A percentile compares a stretch with the other conserved stretches of the same genome.
phyloP scores from a whole-genome alignment of 1,140 invertebrate species.

The Coelopa frigida region DNA sequence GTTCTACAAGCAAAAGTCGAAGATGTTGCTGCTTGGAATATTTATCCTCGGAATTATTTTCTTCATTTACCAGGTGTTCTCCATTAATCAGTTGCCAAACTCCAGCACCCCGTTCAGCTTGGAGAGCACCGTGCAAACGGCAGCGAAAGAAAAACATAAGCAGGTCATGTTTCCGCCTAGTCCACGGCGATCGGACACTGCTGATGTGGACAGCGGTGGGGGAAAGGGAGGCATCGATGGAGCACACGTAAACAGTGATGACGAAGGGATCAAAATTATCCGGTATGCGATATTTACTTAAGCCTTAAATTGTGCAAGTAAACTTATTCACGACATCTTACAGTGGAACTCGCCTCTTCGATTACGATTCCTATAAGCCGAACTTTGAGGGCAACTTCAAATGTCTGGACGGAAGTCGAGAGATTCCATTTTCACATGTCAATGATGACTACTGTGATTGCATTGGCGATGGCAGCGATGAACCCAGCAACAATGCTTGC shows the following conservation, averaged over 20 bases:
- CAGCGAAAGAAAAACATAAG: constrained; percentile 24
- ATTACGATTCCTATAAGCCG: constrained; percentile 40
- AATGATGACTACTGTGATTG: constrained; percentile 97
- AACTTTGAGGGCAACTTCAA: constrained; percentile 36
- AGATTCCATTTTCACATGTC: constrained; percentile 52
- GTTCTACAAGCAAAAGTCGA: constrained; percentile 43
- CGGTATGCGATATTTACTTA: constrained; percentile 14
- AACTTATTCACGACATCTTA: background rate
- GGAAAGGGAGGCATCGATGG: constrained; percentile 2
- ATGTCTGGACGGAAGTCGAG: constrained; percentile 35
- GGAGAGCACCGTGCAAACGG: constrained; percentile 25
- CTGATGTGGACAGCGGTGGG: constrained; percentile 22
- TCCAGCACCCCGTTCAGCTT: constrained; percentile 29
- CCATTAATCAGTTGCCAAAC: constrained; percentile 38
- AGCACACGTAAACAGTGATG: background rate
- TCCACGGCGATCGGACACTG: constrained; percentile 24
- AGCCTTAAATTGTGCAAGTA: background rate
- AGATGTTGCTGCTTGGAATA: constrained; percentile 35
- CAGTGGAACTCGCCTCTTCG: constrained; percentile 40
- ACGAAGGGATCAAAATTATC: constrained; percentile 32
- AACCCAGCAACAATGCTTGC: constrained; percentile 87
- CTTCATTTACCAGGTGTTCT: constrained; percentile 40
- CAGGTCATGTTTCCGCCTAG: constrained; percentile 32
- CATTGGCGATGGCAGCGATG: constrained; percentile 72
- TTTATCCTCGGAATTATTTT: constrained; percentile 40